These are phyloP conservation scores for Chiloscyllium punctatum DNA, from an alignment of 2,797 vertebrate species.

Conservation along the genomic window DNA sequence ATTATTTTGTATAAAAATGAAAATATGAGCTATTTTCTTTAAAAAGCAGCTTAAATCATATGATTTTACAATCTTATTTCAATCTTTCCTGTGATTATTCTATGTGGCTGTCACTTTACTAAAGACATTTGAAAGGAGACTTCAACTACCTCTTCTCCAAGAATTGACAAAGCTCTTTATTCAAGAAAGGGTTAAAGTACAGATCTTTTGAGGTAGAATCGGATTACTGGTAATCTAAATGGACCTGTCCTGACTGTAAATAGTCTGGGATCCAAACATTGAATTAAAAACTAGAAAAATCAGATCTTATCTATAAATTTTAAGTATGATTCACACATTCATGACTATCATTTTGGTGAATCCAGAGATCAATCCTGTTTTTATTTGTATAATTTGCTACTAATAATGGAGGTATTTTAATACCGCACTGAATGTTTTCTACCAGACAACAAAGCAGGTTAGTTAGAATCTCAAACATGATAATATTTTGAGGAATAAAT, in stretches of 20 bases:
- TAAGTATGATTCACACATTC: not conserved
- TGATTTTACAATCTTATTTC: not conserved
- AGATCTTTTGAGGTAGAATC: not conserved
- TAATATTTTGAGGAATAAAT: not conserved
- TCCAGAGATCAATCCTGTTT: not conserved
- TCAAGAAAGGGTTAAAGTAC: not conserved
- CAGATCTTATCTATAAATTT: not conserved
- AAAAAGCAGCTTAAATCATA: not conserved
- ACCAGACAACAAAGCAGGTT: not conserved
- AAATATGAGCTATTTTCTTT: not conserved
- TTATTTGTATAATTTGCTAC: not conserved
- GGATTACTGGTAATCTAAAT: constrained; percentile 19
- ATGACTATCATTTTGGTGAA: not conserved
- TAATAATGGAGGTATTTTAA: not conserved
- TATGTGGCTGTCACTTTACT: not conserved
- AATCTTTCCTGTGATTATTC: not conserved
- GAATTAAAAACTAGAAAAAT: not conserved
- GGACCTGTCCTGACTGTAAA: not conserved
- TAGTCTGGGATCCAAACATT: not conserved
- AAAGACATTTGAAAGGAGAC: no score
- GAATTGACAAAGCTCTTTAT: not conserved
- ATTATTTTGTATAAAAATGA: not conserved
- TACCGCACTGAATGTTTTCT: not conserved
- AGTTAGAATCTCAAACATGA: not conserved
- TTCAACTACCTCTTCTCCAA: not conserved